phyloP scores from a whole-genome alignment of 23 tunicate genomes.

The Styela clava region DNA sequence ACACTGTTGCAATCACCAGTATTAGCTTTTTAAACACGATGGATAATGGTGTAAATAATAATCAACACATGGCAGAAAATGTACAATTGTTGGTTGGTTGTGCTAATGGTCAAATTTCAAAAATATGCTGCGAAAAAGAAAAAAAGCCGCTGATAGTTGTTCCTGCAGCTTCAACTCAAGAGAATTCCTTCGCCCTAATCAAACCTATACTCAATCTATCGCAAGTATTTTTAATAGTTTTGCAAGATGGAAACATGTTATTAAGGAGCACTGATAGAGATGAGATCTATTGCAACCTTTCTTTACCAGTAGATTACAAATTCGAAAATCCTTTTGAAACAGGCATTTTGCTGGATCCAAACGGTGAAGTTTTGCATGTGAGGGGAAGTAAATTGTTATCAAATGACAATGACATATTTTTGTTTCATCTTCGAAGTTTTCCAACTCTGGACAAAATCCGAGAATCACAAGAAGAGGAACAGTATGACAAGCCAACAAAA shows the following conservation, averaged over 20 bases:
- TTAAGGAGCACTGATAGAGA: slow-evolving; percentile 30
- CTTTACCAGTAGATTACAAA: slow-evolving; percentile 26
- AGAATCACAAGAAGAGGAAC: background rate
- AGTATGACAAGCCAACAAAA: slow-evolving; percentile 1
- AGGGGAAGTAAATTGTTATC: slow-evolving; percentile 41
- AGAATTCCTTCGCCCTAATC: background rate
- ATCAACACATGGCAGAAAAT: background rate
- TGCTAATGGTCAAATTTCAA: slow-evolving; percentile 42
- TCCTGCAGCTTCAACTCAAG: background rate
- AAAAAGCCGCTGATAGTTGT: background rate
- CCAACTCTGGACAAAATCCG: slow-evolving; percentile 33
- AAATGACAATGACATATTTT: slow-evolving; percentile 39
- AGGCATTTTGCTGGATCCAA: background rate
- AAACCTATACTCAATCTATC: slow-evolving; percentile 12
- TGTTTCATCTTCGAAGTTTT: slow-evolving; percentile 35
- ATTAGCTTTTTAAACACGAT: slow-evolving; percentile 16
- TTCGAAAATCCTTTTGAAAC: slow-evolving; percentile 14
- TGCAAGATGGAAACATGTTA: background rate
- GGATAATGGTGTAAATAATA: background rate
- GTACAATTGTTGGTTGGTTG: slow-evolving; percentile 5
- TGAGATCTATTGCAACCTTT: slow-evolving; percentile 38
- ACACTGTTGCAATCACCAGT: slow-evolving; percentile 16
- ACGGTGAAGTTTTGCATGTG: slow-evolving; percentile 22
- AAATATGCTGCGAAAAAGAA: slow-evolving; percentile 35
- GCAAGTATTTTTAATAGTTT: background rate